These are phyloP conservation scores for Myiopsitta monachus DNA, from an alignment of 2,113 vertebrate species.

Conservation along the genomic window DNA sequence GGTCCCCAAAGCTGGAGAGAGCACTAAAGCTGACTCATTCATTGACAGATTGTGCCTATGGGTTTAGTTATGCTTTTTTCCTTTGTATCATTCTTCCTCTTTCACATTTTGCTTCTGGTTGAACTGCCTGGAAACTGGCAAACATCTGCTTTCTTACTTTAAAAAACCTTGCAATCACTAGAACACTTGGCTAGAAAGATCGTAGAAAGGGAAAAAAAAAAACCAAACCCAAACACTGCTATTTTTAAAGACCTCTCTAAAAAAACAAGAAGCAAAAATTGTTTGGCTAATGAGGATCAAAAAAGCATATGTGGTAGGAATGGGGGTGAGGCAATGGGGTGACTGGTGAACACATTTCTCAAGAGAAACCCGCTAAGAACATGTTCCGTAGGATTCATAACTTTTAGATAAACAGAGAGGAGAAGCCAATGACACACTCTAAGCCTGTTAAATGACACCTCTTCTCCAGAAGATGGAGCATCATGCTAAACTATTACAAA, in stretches of 20 bases:
- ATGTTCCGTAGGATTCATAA: background rate
- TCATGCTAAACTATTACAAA: background rate
- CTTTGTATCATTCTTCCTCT: background rate
- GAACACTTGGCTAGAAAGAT: background rate
- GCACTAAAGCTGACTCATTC: background rate
- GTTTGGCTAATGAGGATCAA: background rate
- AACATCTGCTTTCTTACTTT: background rate
- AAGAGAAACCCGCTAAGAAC: background rate
- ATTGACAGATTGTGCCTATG: background rate
- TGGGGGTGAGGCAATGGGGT: background rate
- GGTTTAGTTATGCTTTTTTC: background rate
- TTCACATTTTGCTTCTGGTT: background rate
- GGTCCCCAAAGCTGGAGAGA: background rate
- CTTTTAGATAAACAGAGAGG: background rate
- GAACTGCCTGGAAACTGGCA: background rate
- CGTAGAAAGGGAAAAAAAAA: background rate
- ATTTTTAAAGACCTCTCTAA: background rate
- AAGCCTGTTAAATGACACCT: background rate
- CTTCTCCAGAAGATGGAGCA: conserved; percentile 28
- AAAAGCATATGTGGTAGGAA: background rate
- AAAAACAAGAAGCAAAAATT: background rate
- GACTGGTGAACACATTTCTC: background rate
- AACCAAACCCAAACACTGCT: background rate
- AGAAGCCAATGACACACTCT: background rate
- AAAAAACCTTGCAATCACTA: background rate